Conservation (phyloP, 2,113 vertebrate species). For the Malurus melanocephalus region DNA sequence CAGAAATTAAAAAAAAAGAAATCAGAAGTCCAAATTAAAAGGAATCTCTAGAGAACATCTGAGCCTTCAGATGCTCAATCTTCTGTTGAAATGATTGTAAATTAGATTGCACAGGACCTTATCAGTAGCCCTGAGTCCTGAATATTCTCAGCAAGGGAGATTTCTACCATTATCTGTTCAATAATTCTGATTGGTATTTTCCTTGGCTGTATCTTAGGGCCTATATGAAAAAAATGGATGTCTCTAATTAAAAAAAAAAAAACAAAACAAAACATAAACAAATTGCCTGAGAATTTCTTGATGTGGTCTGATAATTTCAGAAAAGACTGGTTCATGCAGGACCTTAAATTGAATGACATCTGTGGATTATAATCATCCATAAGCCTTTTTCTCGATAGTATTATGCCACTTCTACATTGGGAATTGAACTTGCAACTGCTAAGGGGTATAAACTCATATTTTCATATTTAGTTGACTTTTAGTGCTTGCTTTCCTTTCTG, state of each 20-base stretch:
- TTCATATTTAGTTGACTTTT: neutral
- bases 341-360: neutral
- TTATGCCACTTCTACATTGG: neutral
- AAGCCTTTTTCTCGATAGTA: neutral
- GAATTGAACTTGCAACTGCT: neutral
- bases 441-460: neutral
- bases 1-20: neutral
- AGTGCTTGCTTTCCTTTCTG: neutral
- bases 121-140: neutral
- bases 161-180: neutral
- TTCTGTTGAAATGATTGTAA: neutral
- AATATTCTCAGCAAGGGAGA: neutral
- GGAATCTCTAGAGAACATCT: neutral
- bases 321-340: neutral
- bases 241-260: neutral
- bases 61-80: neutral
- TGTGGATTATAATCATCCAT: neutral
- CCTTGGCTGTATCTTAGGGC: neutral
- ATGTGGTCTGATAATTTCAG: neutral
- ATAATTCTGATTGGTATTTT: neutral
- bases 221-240: neutral
- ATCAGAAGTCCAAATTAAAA: neutral
- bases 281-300: neutral
- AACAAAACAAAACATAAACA: neutral
- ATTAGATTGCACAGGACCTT: neutral